Evolutionary conservation across 2,113 vertebrate species (phyloP).

Genomic region (Otolemur garnettii): DNA sequence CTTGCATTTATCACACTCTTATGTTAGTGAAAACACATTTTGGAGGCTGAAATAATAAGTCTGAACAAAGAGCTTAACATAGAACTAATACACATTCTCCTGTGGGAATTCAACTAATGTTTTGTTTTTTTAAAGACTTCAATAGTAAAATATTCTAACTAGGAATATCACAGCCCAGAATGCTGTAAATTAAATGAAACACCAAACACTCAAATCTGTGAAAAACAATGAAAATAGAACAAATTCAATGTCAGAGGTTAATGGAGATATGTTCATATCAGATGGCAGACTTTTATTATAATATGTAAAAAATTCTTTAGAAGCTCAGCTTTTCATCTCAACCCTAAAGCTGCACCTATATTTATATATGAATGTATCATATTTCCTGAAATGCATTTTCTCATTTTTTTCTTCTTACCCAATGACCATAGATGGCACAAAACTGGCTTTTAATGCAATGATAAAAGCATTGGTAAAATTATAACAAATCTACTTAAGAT

Average conservation of each 20-base stretch:
- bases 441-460: conserved; percentile 22
- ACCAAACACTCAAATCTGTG: conserved; percentile 69
- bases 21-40: conserved; percentile 86
- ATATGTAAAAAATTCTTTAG: neutral
- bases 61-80: conserved; percentile 81
- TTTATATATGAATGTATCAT: conserved; percentile 4
- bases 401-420: conserved; percentile 15
- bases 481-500: conserved; percentile 38
- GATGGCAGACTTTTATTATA: conserved; percentile 27
- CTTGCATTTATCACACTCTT: conserved; percentile 80
- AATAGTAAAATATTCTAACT: conserved; percentile 70
- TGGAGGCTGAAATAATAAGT: conserved; percentile 81
- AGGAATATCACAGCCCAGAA: conserved; percentile 65
- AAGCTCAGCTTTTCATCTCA: conserved; percentile 34
- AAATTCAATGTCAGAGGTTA: conserved; percentile 65
- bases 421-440: neutral
- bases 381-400: conserved; percentile 35
- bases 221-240: conserved; percentile 66
- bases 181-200: conserved; percentile 72
- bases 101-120: conserved; percentile 71
- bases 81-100: conserved; percentile 79
- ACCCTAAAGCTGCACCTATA: neutral
- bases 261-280: conserved; percentile 52
- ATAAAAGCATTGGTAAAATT: conserved; percentile 24
- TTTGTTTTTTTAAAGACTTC: conserved; percentile 59